These are phyloP conservation scores for Alethe diademata DNA, from an alignment of 2,113 vertebrate species.

Conservation along the genomic window DNA sequence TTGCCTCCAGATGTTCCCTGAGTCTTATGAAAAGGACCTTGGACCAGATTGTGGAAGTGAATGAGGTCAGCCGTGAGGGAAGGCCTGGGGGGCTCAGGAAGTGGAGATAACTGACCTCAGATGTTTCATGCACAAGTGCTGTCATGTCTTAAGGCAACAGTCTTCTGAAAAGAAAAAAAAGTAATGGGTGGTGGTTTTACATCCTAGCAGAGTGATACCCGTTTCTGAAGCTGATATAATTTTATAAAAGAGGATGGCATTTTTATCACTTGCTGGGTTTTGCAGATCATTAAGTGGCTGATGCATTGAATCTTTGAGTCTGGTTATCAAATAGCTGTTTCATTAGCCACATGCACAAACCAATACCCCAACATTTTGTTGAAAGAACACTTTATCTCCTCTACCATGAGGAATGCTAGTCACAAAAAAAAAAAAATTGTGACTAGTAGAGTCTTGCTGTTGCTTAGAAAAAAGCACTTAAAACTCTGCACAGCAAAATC, in stretches of 20 bases:
- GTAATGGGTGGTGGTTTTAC: neutral
- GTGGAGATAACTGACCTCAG: slow-evolving; percentile 1
- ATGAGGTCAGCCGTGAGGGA: slow-evolving; percentile 11
- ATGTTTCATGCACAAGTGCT: neutral
- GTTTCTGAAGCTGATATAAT: neutral
- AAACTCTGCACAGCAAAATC: neutral
- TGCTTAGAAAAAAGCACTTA: neutral
- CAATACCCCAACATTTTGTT: neutral
- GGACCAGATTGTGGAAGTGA: neutral
- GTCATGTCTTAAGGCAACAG: neutral
- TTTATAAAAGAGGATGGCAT: neutral
- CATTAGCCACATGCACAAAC: neutral
- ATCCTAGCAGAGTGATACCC: neutral
- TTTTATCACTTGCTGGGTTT: neutral
- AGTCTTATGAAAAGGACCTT: neutral
- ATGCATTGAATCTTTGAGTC: neutral
- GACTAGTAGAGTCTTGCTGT: neutral
- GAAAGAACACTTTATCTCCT: neutral
- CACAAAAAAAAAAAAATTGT: neutral
- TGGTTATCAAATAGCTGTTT: neutral
- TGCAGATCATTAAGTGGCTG: neutral
- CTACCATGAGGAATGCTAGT: neutral
- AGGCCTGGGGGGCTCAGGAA: slow-evolving; percentile 30
- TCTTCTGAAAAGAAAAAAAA: neutral
- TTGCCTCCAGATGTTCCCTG: slow-evolving; percentile 32